Evolutionary conservation across 2,113 vertebrate genomes (phyloP), one percentile per base, ranked within the genome.

Genomic region (Lepus timidus): DNA sequence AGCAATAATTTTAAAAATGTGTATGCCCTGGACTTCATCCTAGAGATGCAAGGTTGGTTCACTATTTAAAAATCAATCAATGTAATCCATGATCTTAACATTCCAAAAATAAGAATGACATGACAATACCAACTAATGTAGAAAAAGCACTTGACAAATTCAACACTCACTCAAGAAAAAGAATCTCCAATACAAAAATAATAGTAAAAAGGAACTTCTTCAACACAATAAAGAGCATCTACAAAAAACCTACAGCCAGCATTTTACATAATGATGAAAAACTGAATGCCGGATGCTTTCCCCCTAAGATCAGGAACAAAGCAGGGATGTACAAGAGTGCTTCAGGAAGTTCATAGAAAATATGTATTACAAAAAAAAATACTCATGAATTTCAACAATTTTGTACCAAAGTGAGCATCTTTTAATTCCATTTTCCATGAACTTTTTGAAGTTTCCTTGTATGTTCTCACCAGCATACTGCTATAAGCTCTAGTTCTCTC

Each of bases 141-240:
- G n/a, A 78, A 93, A 82, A 83, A 83, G 51, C 12, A 80, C 14
- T 75, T 68, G 29, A 79, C 11, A 94, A 93, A 95, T 27, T 92
- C 29, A 79, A 87, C 29, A 90, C 10, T 29, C 19, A 87, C 68
- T 87, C 58, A 67, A 90, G 64, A 36, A 75, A 88, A 80, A 49
- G 25, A 14, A 95, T 67, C 44, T 52, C 58, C 1, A 36, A 68
- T 16, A 68, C 74, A 93, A 49, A 88, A 92, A 68, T 19, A 78
- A 62, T 11, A 90, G 85, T 73, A 70, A 76, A 89, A 7, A 82
- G 14, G 23, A 58, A 82, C 9, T 64, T 81, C 52, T 75, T 74
- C 29, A 70, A 58, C 25, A 84, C 78, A 88, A 61, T 82, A 90
- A 90, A 79, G n/a, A 61, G 9, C 20, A 75, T 79, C 85, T 90